Base-by-base conservation (phyloP, 2,113 vertebrate genomes). In the Lepidothrix coronata region DNA sequence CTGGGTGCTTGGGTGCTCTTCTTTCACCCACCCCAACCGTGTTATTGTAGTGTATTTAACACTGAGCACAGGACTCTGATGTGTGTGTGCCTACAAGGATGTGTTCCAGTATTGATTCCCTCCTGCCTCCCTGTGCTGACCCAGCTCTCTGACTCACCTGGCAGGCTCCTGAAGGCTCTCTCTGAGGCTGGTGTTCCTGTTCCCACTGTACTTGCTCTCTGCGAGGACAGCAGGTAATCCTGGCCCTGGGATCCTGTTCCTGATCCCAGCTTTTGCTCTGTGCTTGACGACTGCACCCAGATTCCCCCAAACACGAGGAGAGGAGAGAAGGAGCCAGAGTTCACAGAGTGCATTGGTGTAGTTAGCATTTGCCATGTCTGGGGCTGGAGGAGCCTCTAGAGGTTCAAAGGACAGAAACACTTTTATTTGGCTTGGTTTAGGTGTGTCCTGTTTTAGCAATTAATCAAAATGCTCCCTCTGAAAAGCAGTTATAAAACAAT, bases 81-180 rank as follows among this genome's bases (percentile, higher is more conserved):
- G 8, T 28, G 37, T 35, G 52, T 41, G 27, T 39, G 70, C 83
- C 65, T 78, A 74, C 72, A 85, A 25, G 71, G 43, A 3, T n/a
- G 65, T 83, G 63, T 21, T 58, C 63, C 74, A 4, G n/a, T 43
- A 18, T 25, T 2, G 46, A 86, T 62, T 62, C 63, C 72, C 31
- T 49, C 11, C 24, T 39, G 73, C n/a, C 55, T 37, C 49, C 48
- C 63, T 67, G 10, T 66, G 71, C 73, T 82, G 31, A 83, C 49
- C 54, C 9, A 6, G 86, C 76, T 70, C 57, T 39, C 54, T 78
- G 55, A 7, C 95, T 96, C 88, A 1, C 88, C 77, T 87, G 85
- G 57, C 94, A 99, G 98, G 94, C 18, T 99, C 31, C 95, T 98
- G 96, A 98, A 98, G 94, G 97, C 98, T 35, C 98, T 99, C 21